Base-by-base conservation (phyloP, 2,888 invertebrate genomes). In the Fragum whitleyi region DNA sequence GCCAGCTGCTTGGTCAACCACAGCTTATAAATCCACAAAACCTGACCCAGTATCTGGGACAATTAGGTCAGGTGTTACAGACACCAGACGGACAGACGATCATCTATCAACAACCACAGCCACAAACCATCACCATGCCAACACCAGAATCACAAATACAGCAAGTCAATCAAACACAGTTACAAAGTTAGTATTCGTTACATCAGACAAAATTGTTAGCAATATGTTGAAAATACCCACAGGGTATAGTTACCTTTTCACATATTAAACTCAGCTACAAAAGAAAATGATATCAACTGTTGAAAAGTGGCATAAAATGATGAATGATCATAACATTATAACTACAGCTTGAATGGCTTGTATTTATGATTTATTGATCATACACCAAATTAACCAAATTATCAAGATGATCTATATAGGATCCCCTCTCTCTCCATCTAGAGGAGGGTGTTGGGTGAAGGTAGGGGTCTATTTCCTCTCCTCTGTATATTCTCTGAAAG, bases 51-150 rank as follows among this genome's bases (percentile, higher is more conserved):
- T 70, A 81, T 42, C 16, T 47, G n/a, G 78, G 82, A n/a, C 89
- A 88, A 77, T 65, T 89, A 23, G 88, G 91, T 29, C 98, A 98
- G 94, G 95, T 98, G 57, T 96, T 98, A 47, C 98, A 98, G 93
- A 97, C 98, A 0, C 96, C 97, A 0, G 98, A 98, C 94, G 98
- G 98, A 0, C 98, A 98, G 94, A 97, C 98, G 0, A 97, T 97
- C 89, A 96, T 98, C 74, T 97, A 97, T 93, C 98, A 98, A 93
- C 97, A 97, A 0, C 81, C 90, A 5, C 87, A 83, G 57, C 47
- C 69, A 32, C 79, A 55, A 39, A 55, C 68, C 42, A 53, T 74
- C 36, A 55, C 74, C 11, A 55, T 42, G 57, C 55, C 47, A 29
- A 53, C 74, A 1, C 23, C 42, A 16, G 76, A 80, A 2, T 23